phyloP scores from a whole-genome alignment of 2,797 vertebrate genomes.

The Clarias platycephalus region DNA sequence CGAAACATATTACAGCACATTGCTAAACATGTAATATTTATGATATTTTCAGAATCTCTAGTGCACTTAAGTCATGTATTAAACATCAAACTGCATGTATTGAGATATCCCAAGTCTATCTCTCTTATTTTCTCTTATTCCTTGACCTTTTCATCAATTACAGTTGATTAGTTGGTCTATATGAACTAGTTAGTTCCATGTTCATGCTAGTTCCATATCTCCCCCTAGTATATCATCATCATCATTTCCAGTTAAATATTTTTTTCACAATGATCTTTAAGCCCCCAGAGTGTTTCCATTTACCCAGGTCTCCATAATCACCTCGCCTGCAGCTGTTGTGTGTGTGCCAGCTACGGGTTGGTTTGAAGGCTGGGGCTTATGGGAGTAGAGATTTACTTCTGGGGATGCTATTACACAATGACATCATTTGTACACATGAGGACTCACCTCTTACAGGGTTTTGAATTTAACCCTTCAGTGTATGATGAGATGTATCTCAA shows the following conservation, averaged over 20 bases:
- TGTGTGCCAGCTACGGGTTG: neutral
- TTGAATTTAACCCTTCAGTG: slow-evolving; percentile 25
- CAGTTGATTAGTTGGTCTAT: slow-evolving; percentile 20
- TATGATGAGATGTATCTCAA: neutral
- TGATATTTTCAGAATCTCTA: neutral
- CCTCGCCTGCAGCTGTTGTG: slow-evolving; percentile 30
- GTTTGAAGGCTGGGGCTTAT: neutral
- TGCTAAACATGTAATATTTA: neutral
- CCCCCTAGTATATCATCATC: neutral
- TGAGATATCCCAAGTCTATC: neutral
- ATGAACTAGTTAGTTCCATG: slow-evolving; percentile 1
- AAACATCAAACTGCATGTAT: neutral
- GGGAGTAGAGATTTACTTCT: slow-evolving; percentile 28
- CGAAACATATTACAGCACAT: neutral
- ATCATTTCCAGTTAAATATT: slow-evolving; percentile 23
- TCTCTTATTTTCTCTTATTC: neutral
- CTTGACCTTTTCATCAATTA: slow-evolving; percentile 15
- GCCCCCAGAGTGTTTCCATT: neutral
- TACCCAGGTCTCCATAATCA: slow-evolving; percentile 42
- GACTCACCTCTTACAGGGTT: neutral
- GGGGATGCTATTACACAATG: slow-evolving; percentile 42
- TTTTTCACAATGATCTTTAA: slow-evolving; percentile 22
- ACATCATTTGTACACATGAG: slow-evolving; percentile 50
- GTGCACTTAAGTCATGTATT: neutral
- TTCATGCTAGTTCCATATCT: neutral